phyloP scores from a whole-genome alignment of 1,140 invertebrate genomes.

The Lysiphlebus fabarum region DNA sequence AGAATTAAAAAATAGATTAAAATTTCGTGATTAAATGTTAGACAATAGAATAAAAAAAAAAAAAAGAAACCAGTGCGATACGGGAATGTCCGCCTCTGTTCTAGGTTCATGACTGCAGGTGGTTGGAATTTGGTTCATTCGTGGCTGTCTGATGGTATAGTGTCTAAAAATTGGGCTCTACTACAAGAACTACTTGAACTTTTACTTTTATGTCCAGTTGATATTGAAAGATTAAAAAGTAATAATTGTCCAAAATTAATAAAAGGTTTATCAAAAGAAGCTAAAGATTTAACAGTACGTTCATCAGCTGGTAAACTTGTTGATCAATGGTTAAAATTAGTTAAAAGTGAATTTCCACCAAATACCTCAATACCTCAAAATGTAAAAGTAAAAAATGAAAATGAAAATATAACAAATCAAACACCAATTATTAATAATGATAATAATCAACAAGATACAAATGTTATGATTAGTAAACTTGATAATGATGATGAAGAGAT shows the following conservation, averaged over 20 bases:
- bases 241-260: constrained; percentile 89
- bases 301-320: constrained; percentile 75
- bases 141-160: constrained; percentile 84
- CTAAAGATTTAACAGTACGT: constrained; percentile 69
- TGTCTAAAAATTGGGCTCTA: constrained; percentile 79
- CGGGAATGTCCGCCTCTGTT: constrained; percentile 26
- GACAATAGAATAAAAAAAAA: background rate
- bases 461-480: background rate
- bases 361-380: constrained; percentile 23
- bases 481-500: background rate
- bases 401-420: background rate
- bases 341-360: constrained; percentile 64
- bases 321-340: constrained; percentile 86
- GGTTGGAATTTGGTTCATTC: constrained; percentile 85
- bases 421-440: background rate
- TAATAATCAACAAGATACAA: background rate
- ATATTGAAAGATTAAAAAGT: constrained; percentile 82
- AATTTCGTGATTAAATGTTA: no score
- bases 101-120: constrained; percentile 80
- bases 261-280: constrained; percentile 81
- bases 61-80: background rate
- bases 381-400: constrained; percentile 3
- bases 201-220: constrained; percentile 79
- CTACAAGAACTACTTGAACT: constrained; percentile 82
- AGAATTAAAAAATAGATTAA: background rate